Base-by-base conservation (phyloP, 1,140 invertebrate species). In the Orussus abietinus region DNA sequence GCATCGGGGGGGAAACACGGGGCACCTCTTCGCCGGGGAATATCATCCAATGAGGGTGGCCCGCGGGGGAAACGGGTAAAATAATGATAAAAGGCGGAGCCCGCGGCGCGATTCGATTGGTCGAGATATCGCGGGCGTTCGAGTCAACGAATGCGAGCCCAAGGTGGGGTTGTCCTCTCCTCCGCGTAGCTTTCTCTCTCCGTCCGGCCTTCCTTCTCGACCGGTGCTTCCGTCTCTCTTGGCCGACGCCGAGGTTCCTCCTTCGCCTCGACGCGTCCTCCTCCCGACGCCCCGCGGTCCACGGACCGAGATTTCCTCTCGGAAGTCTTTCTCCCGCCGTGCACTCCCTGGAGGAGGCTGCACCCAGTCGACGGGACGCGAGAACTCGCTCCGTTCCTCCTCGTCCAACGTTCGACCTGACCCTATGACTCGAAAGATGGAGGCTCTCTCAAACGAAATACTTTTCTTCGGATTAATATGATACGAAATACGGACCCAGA, bases 31-130 rank as follows among this genome's bases (percentile, higher is more conserved):
- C n/a, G n/a, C 47, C 46, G 41, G 53, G 45, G 57, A 67, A 69
- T 73, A 69, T 72, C 70, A 72, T 72, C 69, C 70, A 73, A 73
- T 73, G 64, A 63, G 66, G 66, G 63, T 65, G 59, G 71, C 69
- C 69, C 69, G 68, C 65, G 67, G 62, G 62, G 60, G 72, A 73
- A 73, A 72, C 69, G 72, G 72, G 69, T 73, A 73, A 73, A 73
- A 73, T 73, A 70, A 73, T 73, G 70, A 72, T 73, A 72, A 73
- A 73, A 73, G 70, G 70, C 70, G 70, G 70, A 73, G 70, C 66
- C 58, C 57, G 53, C 57, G 61, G 63, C 53, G 69, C 61, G 57
- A 70, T 69, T 72, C 61, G 69, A 73, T 73, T 73, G 70, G 70
- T 70, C 69, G 70, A 73, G 70, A 73, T 71, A 73, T 71, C 62